Percentiles rank a stretch among this genome's conserved stretches.
Conservation (phyloP, 2,113 vertebrate species). For the Cephalophus harveyi region DNA sequence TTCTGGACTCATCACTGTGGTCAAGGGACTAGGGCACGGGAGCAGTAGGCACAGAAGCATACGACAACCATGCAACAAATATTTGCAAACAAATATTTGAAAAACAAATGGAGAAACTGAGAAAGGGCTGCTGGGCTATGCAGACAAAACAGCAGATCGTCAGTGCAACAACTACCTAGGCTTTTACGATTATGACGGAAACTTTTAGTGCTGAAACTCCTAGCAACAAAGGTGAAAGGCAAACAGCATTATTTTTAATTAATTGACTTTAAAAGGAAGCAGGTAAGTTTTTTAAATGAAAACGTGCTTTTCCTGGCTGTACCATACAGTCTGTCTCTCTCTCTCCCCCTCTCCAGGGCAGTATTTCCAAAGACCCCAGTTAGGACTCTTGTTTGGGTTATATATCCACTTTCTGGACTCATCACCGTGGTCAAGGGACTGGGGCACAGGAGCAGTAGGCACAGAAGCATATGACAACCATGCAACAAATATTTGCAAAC, state of each 20-base stretch:
- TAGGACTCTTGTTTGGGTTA: neutral
- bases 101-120: neutral
- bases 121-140: neutral
- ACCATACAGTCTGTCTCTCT: neutral
- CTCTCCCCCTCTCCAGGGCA: neutral
- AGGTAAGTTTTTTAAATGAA: neutral
- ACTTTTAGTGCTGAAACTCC: neutral
- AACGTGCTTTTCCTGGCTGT: neutral
- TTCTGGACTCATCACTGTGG: neutral
- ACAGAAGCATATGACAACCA: neutral
- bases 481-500: neutral
- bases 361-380: neutral
- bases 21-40: neutral
- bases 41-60: neutral
- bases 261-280: neutral
- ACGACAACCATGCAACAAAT: neutral
- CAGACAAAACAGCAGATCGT: neutral
- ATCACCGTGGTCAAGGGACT: neutral
- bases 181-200: neutral
- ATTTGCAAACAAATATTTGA: neutral
- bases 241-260: neutral
- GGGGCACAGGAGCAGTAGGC: neutral
- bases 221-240: neutral
- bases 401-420: neutral
- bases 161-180: neutral